Evolutionary conservation across 1,140 invertebrate species (phyloP).

Genomic region (Platorchestia sp.): DNA sequence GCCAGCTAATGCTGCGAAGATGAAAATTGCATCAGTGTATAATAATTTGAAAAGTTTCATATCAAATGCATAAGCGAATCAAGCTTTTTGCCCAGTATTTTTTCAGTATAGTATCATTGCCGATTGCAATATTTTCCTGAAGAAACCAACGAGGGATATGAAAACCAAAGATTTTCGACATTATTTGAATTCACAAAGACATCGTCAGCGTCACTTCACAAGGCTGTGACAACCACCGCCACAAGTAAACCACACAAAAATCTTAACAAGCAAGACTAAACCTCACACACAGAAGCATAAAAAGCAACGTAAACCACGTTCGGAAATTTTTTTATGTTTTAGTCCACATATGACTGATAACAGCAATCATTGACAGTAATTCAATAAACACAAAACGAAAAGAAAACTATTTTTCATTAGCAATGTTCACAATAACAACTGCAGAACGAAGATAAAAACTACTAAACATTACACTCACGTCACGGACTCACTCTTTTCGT

Average conservation of each 20-base stretch:
- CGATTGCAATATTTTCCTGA: no score
- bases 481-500: background rate
- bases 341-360: background rate
- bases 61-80: no score
- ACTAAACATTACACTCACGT: background rate
- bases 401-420: background rate
- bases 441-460: background rate
- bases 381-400: background rate
- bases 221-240: background rate
- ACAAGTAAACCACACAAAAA: background rate
- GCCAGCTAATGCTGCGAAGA: no score
- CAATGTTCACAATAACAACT: background rate
- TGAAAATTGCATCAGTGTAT: no score
- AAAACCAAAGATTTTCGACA: background rate
- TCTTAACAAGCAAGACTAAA: background rate
- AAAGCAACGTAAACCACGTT: background rate
- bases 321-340: background rate
- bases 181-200: background rate
- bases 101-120: no score
- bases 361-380: no score
- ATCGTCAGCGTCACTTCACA: background rate
- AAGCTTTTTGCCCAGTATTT: no score
- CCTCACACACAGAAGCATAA: background rate
- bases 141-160: background rate
- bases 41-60: no score